Percentiles rank a stretch among this genome's conserved stretches.
Evolutionary conservation across 2,113 vertebrate species (phyloP).

Genomic region (Bufo gargarizans): DNA sequence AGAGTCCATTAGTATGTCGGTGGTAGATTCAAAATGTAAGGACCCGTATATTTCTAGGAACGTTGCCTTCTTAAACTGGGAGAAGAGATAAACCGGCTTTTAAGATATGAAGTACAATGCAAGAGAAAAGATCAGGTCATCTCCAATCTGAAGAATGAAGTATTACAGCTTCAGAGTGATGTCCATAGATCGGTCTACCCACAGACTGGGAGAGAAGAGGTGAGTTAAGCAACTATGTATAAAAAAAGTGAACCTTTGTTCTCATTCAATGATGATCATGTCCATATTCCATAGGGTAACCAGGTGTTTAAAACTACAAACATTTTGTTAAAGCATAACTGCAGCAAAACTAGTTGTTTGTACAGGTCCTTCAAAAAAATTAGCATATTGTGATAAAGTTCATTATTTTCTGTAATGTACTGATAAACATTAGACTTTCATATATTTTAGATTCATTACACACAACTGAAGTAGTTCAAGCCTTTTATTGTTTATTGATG

Average conservation of each 20-base stretch:
- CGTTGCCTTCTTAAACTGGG: slow-evolving; percentile 53
- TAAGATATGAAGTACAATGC: slow-evolving; percentile 19
- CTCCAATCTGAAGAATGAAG: slow-evolving; percentile 58
- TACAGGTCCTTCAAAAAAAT: too few relatives aligned
- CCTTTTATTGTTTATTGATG: too few relatives aligned
- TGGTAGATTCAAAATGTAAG: too few relatives aligned
- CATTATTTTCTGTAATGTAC: too few relatives aligned
- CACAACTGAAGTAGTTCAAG: too few relatives aligned
- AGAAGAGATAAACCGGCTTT: slow-evolving; percentile 60
- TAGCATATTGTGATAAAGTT: too few relatives aligned
- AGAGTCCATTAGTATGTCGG: neutral
- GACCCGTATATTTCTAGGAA: slow-evolving; percentile 51
- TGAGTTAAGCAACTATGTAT: neutral
- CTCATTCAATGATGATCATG: too few relatives aligned
- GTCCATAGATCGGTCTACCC: neutral
- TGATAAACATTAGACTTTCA: too few relatives aligned
- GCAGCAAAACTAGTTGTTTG: too few relatives aligned
- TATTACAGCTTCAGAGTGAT: slow-evolving; percentile 55
- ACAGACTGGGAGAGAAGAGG: neutral
- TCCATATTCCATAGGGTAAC: too few relatives aligned
- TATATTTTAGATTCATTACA: too few relatives aligned
- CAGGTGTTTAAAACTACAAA: neutral
- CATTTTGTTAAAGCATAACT: too few relatives aligned
- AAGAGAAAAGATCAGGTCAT: slow-evolving; percentile 62
- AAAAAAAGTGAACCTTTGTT: neutral